Evolutionary conservation across 1,140 invertebrate species (phyloP).

Genomic region (Agrypnia vestita): DNA sequence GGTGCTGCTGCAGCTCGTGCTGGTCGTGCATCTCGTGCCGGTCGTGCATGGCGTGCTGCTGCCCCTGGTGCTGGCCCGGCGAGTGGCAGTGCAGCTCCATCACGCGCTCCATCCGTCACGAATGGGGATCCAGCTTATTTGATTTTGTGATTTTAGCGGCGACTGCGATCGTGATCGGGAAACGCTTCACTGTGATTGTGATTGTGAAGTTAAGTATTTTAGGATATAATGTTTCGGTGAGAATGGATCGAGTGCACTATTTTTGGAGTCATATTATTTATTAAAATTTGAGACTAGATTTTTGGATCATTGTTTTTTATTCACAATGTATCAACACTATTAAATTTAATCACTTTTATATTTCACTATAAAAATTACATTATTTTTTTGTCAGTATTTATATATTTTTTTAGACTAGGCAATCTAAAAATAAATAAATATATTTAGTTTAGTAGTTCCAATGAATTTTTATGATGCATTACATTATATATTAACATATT

Average conservation of each 20-base stretch:
- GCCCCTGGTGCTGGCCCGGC: constrained; percentile 52
- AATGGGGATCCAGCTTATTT: constrained; percentile 15
- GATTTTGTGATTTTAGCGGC: background rate
- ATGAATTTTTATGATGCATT: too few relatives aligned
- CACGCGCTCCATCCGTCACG: constrained; percentile 31
- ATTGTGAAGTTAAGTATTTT: background rate
- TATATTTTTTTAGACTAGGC: background rate
- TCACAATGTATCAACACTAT: background rate
- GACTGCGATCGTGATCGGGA: background rate
- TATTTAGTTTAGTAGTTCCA: too few relatives aligned
- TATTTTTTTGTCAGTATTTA: background rate
- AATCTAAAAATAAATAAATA: too few relatives aligned
- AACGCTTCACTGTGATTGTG: background rate
- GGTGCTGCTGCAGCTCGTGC: constrained; percentile 19
- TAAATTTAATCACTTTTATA: background rate
- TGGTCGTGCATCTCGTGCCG: constrained; percentile 7
- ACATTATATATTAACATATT: too few relatives aligned
- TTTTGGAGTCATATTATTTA: background rate
- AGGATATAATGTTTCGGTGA: background rate
- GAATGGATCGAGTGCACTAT: background rate
- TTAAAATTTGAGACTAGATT: background rate
- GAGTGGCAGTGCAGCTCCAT: constrained; percentile 60
- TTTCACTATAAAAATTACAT: background rate
- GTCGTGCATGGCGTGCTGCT: constrained; percentile 27
- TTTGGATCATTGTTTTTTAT: background rate